Percentiles rank a stretch among this genome's conserved stretches.
Evolutionary conservation across 2,797 vertebrate species (phyloP).

Genomic region (Coccyzus lansbergi): DNA sequence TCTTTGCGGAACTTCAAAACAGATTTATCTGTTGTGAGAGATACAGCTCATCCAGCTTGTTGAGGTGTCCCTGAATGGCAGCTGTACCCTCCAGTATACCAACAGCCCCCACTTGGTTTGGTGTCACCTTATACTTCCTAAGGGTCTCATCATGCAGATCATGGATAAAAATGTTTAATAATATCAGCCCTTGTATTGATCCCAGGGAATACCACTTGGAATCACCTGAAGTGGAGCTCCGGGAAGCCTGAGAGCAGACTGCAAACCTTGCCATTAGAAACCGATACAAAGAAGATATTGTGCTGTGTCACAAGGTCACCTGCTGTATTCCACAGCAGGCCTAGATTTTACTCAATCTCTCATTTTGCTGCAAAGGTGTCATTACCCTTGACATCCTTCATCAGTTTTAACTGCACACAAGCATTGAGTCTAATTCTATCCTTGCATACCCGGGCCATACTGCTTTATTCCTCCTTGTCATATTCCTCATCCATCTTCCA

Average conservation of each 20-base stretch:
- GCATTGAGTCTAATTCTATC: not conserved
- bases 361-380: not conserved
- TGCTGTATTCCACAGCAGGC: not conserved
- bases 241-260: not conserved
- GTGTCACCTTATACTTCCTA: not conserved
- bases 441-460: not conserved
- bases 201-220: not conserved
- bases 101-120: not conserved
- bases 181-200: not conserved
- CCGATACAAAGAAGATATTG: not conserved
- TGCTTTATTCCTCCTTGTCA: not conserved
- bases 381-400: not conserved
- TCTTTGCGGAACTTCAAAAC: not conserved
- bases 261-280: not conserved
- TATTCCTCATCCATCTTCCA: not conserved
- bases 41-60: not conserved
- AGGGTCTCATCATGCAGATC: not conserved
- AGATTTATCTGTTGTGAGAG: not conserved
- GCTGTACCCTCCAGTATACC: not conserved
- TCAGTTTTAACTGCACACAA: not conserved
- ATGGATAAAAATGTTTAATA: not conserved
- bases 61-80: not conserved
- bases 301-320: no score
- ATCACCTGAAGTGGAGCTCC: not conserved
- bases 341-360: not conserved